These are phyloP conservation scores for Ditula angustiorana DNA, from an alignment of 2,888 invertebrate species.

Conservation along the genomic window DNA sequence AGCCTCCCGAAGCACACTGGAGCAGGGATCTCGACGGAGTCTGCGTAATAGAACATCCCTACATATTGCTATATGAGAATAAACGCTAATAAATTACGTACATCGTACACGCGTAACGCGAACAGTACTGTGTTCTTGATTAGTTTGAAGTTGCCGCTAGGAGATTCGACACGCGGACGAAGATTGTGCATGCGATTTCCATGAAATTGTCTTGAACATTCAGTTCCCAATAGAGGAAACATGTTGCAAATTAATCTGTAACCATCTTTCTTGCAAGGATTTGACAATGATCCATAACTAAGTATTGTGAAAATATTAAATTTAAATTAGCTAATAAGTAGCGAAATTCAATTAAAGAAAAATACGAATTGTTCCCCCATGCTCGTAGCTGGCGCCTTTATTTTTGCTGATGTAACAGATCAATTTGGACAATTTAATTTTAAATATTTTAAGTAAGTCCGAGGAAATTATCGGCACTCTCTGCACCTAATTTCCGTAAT, in stretches of 20 bases:
- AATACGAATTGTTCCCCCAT: no score
- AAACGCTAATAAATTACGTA: constrained; percentile 84
- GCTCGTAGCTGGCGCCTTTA: no score
- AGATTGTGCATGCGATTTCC: constrained; percentile 35
- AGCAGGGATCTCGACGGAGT: constrained; percentile 81
- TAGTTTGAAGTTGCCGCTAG: constrained; percentile 82
- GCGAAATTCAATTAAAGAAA: no score
- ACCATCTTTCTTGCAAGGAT: no score
- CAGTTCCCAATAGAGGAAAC: not conserved
- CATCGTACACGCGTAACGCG: constrained; percentile 79
- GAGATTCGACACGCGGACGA: constrained; percentile 62
- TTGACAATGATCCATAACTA: no score
- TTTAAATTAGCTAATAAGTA: no score
- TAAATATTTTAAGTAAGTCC: no score
- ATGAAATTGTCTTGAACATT: constrained; percentile 31
- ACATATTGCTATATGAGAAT: constrained; percentile 84
- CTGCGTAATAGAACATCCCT: constrained; percentile 84
- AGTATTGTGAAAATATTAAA: no score
- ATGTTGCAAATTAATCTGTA: not conserved
- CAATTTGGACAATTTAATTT: no score
- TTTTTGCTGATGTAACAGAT: no score
- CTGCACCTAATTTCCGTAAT: no score
- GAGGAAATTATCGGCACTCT: no score
- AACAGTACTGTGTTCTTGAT: constrained; percentile 78
- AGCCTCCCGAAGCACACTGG: constrained; percentile 77